Evolutionary conservation across 2,797 vertebrate species (phyloP).

Genomic region (Bradypodion pumilum): DNA sequence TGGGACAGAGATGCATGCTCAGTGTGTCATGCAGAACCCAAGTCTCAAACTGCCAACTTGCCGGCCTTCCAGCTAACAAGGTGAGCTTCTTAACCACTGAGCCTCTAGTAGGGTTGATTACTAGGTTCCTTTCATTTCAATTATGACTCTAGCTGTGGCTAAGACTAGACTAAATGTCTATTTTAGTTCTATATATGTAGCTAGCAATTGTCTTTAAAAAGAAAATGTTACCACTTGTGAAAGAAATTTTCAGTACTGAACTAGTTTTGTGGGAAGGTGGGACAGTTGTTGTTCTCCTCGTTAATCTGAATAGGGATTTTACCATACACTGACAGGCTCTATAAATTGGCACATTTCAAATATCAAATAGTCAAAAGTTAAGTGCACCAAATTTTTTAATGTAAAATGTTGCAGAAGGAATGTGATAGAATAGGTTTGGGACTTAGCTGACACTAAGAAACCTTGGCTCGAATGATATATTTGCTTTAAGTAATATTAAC

Average conservation of each 20-base stretch:
- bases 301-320: neutral
- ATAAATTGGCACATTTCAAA: neutral
- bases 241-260: neutral
- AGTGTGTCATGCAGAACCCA: too few relatives aligned
- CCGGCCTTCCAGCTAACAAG: too few relatives aligned
- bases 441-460: neutral
- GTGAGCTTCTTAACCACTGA: too few relatives aligned
- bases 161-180: neutral
- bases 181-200: neutral
- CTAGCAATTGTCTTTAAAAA: too few relatives aligned
- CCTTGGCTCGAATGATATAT: neutral
- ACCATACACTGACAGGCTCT: neutral
- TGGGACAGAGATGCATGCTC: too few relatives aligned
- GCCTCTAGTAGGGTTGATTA: too few relatives aligned
- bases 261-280: neutral
- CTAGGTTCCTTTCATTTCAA: too few relatives aligned
- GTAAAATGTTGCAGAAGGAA: constrained; percentile 20
- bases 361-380: neutral
- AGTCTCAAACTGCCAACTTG: too few relatives aligned
- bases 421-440: neutral
- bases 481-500: neutral
- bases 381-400: neutral
- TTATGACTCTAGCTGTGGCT: neutral
- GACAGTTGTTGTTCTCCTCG: neutral
- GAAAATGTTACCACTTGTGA: neutral